Evolutionary conservation across 2,797 vertebrate species (phyloP), one percentile per base, ranked within the genome.

Genomic region (Pelobates cultripes): DNA sequence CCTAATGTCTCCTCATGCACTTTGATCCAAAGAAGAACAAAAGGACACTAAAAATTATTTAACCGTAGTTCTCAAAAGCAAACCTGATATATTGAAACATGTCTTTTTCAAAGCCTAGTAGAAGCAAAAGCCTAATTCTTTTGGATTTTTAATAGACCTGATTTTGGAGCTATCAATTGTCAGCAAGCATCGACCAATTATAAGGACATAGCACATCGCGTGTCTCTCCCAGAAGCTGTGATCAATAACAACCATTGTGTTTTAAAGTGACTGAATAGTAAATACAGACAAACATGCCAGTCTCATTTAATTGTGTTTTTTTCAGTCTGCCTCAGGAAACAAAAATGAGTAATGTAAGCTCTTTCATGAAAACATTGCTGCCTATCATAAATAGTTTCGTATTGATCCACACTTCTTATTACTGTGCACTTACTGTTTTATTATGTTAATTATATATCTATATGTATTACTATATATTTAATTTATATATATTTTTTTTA

Each of bases 21-120:
- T 67, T 57, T 73, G 13, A 72, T 15, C 15, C 28, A 28, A n/a
- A 43, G 17, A 4, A 69, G 81, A 83, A 78, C 81, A 78, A 83
- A 43, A 7, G 10, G 41, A 43, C 7, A 43, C n/a, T 60, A 1
- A 3, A 3, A 4, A 10, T 70, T 70, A 45, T 70, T 44, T 44
- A 3, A 42, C 4, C 4, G 42, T 51, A 5, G 2, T 2, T 51
- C 47, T 51, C 47, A 5, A 51, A 51, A 6, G 47, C 5, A 2
- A 5, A 51, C 47, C 5, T 51, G 5, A 10, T 51, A 51, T 10
- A 51, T 51, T 28, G 28, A 51, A 3, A 51, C 47, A 51, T 51
- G 5, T 51, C 47, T 51, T 51, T 51, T 51, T 5, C 28, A 10
- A 6, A 6, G 10, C 10, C 47, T 51, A 51, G 47, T 51, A 10